A percentile compares a stretch with the other conserved stretches of the same genome.
Evolutionary conservation across 2,797 vertebrate genomes (phyloP).

Genomic region (Helicolenus hilgendorfi): DNA sequence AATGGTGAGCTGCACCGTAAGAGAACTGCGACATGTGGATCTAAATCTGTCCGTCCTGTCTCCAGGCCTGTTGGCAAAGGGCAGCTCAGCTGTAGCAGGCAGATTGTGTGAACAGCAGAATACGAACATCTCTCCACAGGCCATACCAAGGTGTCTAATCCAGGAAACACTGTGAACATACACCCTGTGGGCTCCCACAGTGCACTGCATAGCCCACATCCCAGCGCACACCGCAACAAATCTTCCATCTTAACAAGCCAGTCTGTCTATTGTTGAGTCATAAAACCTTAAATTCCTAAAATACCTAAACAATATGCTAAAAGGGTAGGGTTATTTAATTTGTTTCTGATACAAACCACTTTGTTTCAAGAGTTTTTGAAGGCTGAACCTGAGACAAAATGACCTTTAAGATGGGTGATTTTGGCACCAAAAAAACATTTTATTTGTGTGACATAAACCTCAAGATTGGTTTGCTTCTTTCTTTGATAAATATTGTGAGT

Average conservation of each 20-base stretch:
- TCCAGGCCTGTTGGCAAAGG: slow-evolving; percentile 86
- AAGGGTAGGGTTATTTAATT: neutral
- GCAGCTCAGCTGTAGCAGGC: slow-evolving; percentile 87
- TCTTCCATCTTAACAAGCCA: slow-evolving; percentile 34
- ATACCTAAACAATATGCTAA: neutral
- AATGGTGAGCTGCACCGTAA: slow-evolving; percentile 36
- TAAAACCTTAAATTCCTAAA: neutral
- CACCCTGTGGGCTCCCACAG: slow-evolving; percentile 82
- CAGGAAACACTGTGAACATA: slow-evolving; percentile 88
- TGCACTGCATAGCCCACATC: slow-evolving; percentile 60
- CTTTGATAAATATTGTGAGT: neutral
- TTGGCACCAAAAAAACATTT: neutral
- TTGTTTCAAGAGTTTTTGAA: neutral
- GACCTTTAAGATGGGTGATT: neutral
- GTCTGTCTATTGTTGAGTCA: neutral
- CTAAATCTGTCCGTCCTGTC: slow-evolving; percentile 86
- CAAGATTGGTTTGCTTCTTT: neutral
- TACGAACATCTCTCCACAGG: slow-evolving; percentile 88
- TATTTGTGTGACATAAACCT: neutral
- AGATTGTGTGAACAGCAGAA: slow-evolving; percentile 87
- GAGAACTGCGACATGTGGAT: slow-evolving; percentile 73
- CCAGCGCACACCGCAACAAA: slow-evolving; percentile 40
- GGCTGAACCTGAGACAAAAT: neutral
- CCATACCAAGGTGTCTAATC: slow-evolving; percentile 89
- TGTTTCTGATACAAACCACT: neutral